Base-by-base conservation (phyloP, 2,888 invertebrate species). In the Deilephila elpenor region DNA sequence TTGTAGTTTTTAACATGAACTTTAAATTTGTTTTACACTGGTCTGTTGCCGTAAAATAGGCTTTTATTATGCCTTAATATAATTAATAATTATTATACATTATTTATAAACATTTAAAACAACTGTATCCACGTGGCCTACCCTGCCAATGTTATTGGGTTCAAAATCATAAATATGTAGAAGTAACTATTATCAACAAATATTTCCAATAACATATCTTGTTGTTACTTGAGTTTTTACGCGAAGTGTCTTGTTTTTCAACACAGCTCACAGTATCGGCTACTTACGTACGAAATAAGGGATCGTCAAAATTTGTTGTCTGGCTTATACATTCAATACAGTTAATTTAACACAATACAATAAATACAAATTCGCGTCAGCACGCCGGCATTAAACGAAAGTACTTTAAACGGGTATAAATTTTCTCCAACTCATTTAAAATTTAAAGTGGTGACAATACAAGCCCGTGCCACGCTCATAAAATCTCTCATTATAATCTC, bases 401-500 rank as follows among this genome's bases (percentile, higher is more conserved):
- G 44, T 51, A 67, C 67, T 25, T 67, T 51, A 67, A 67, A 67
- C 44, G 51, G 14, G 67, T 67, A 67, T 67, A 67, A 67, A 67
- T 67, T 62, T 62, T 37, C 44, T 67, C 44, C 44, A 67, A 67
- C 51, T 67, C 51, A 67, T 67, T 51, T 67, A 67, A 51, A 67
- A 51, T 67, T 67, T 67, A 67, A 67, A 67, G 67, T 67, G 67
- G 51, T 67, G 51, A 67, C 67, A 67, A 67, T 51, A 67, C 56
- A 56, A 56, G 56, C 67, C 62, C 44, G 51, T 67, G 67, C 67
- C 51, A 51, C 44, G 51, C 51, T 67, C 44, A 67, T 71, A 71
- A 71, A 56, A 71, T 56, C 72, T 74, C 73, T 73, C 74, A 77
- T 75, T 74, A 56, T 32, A 56, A 71, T 71, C 29, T 32, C 70